Evolutionary conservation across 92 coral and sea anemone genomes (phyloP).

Genomic region (Metridium senile): DNA sequence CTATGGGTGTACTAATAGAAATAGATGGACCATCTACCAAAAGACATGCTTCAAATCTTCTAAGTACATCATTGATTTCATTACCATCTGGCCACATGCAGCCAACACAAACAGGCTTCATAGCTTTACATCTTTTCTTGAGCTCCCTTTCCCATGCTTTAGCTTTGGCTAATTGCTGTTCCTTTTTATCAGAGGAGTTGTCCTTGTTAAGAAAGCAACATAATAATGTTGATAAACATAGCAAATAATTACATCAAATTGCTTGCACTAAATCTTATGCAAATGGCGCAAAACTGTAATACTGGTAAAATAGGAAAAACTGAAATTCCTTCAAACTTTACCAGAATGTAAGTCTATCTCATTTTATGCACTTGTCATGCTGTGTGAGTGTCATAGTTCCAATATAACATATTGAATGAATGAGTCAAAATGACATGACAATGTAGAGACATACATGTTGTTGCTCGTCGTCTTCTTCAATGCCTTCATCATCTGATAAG

Average conservation of each 20-base stretch:
- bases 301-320: too few species aligned
- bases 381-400: too few species aligned
- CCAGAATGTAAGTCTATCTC: too few species aligned
- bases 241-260: too few species aligned
- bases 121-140: conserved; percentile 86
- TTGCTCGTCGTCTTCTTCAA: conserved; percentile 56
- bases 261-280: too few species aligned
- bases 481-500: conserved; percentile 97
- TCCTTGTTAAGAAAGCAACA: conserved; percentile 11
- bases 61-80: conserved; percentile 51
- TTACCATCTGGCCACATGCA: conserved; percentile 82
- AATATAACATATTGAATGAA: too few species aligned
- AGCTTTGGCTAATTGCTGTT: conserved; percentile 86
- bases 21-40: conserved; percentile 63
- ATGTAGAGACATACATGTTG: conserved; percentile 25
- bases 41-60: conserved; percentile 81
- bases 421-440: too few species aligned
- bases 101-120: conserved; percentile 87
- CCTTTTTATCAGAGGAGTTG: conserved; percentile 40
- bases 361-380: too few species aligned
- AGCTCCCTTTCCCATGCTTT: conserved; percentile 96
- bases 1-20: conserved; percentile 22
- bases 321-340: too few species aligned
- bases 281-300: too few species aligned
- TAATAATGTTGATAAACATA: too few species aligned